Base-by-base conservation (phyloP, 92 coral and sea anemone genomes). In the Umimayanthus kanabou region DNA sequence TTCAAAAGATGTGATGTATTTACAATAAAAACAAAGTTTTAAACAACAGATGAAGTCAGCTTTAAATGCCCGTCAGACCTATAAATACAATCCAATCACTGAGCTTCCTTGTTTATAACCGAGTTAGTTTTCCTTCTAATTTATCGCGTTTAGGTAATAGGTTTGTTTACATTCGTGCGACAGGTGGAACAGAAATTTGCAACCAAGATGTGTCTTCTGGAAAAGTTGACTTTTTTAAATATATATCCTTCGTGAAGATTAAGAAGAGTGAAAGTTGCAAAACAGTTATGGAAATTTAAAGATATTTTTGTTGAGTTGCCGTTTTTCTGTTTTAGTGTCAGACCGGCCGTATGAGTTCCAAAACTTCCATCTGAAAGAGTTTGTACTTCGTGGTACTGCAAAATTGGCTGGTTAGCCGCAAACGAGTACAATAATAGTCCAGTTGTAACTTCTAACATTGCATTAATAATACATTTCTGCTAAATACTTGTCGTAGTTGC, bases 181-280 rank as follows among this genome's bases (percentile, higher is more conserved):
- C 82, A 79, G 82, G 82, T 79, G 82, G 82, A 47, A 26, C 39
- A 49, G 65, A 78, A 28, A 15, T 78, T 5, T 49, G 5, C 20
- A 9, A 13, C 64, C 20, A 49, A 79, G 40, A 28, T 18, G 22
- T 47, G 9, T n/a, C 40, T 78, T 78, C 39, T 23, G 10, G 16
- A 25, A 77, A 43, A 29, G 9, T 39, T 73, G 40, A 29, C 42
- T 73, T 29, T 73, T 78, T 25, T 47, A 20, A 1, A 29, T 53
- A 26, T 53, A 28, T n/a, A 14, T 28, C 66, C 39, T 23, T 4
- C n/a, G 82, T 47, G 39, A 79, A n/a, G n/a, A 11, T 1, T 73
- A 5, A 39, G 28, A 74, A 6, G n/a, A 37, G 79, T 37, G 20
- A 74, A 13, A 18, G 25, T 75, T 37, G 0, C 13, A 37, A 26